These are phyloP conservation scores for Gadus chalcogrammus DNA, from an alignment of 2,113 vertebrate species.

Conservation along the genomic window DNA sequence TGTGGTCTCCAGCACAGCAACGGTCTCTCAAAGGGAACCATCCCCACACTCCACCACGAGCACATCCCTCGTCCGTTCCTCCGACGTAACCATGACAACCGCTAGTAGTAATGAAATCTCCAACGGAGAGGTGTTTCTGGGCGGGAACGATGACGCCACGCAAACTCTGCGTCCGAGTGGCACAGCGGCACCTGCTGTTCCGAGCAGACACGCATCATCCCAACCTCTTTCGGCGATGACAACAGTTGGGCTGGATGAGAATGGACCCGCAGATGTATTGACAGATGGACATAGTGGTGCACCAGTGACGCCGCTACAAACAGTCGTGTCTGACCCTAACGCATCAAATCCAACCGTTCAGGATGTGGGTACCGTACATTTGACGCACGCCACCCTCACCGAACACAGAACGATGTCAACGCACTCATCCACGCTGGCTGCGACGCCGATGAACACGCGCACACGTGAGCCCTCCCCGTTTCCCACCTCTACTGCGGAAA, in stretches of 20 bases:
- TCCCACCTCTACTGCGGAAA: neutral
- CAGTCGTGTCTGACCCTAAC: neutral
- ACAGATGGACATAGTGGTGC: neutral
- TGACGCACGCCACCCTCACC: neutral
- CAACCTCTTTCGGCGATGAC: neutral
- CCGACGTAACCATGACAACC: neutral
- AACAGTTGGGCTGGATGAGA: neutral
- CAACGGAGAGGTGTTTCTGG: neutral
- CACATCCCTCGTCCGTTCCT: neutral
- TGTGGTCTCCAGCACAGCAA: neutral
- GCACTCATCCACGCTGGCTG: neutral
- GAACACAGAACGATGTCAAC: neutral
- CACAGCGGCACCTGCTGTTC: neutral
- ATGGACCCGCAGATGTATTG: neutral
- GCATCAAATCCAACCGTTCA: neutral
- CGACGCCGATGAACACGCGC: neutral
- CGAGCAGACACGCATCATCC: neutral
- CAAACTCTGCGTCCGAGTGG: neutral
- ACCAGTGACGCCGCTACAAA: neutral
- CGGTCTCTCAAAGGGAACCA: neutral
- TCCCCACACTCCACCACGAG: constrained; percentile 1
- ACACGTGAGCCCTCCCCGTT: neutral
- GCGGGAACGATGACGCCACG: neutral
- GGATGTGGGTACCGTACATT: neutral
- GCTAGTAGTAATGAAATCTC: neutral